Evolutionary conservation across 35 echinoderm and acorn worm genomes (phyloP), one percentile per base, ranked within the genome.

Genomic region (Chiridota heheva): DNA sequence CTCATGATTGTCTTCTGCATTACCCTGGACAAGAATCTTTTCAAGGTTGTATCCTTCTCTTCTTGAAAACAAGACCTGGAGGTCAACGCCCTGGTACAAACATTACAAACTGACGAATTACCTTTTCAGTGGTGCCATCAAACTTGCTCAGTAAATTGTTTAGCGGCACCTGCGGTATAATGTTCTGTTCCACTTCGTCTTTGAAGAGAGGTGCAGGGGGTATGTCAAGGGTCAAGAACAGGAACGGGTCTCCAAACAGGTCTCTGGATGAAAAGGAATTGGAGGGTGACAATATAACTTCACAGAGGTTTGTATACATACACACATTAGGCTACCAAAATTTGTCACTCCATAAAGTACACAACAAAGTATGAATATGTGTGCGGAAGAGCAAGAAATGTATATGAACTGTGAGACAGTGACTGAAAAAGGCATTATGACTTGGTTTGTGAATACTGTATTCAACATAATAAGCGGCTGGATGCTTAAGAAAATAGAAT

Each of bases 131-230:
- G 6, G 65, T 38, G 20, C 95, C 95, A 82, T 98, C 95, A 98
- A 92, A 98, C 65, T 98, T 98, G 22, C 84, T 74, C 32, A 98
- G 79, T 7, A 98, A 69, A 15, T 71, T 85, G 42, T 78, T 70
- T 7, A 98, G 76, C 6, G 95, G 95, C 8, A 98, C 80, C 84
- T 91, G 88, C 37, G 89, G 95, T 30, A 98, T 91, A 68, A 91
- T 91, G 73, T 98, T 91, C 76, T 98, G 95, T 64, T 98, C 95
- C 29, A 98, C 48, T 61, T 98, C 95, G 77, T 98, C 95, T 40
- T 91, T 91, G 60, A 98, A 98, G 32, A 98, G 76, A 30, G 95
- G 95, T 0, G 95, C 95, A 55, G 84, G 81, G 38, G 95, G 95
- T 16, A 98, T 98, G 75, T 98, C 88, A 57, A 98, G 43, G 2